A percentile compares a stretch with the other conserved stretches of the same genome.
These are phyloP conservation scores for Sparus aurata DNA, from an alignment of 2,797 vertebrate genomes.

Conservation along the genomic window DNA sequence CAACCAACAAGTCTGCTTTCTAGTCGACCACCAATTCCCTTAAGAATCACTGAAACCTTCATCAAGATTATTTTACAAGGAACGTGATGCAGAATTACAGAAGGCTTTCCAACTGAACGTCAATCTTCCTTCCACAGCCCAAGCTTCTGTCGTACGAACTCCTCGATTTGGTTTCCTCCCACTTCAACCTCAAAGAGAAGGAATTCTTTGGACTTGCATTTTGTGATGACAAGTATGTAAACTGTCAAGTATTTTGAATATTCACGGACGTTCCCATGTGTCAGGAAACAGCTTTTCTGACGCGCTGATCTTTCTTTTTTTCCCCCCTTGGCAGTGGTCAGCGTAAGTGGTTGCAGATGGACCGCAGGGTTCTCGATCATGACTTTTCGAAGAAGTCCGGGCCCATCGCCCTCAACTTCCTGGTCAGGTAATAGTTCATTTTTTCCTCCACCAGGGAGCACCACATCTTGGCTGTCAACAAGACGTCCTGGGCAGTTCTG, in stretches of 20 bases:
- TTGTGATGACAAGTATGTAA: constrained; percentile 94
- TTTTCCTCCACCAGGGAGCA: constrained; percentile 68
- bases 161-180: constrained; percentile 96
- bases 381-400: constrained; percentile 96
- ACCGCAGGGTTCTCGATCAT: constrained; percentile 96
- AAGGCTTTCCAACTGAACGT: background rate
- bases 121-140: constrained; percentile 86
- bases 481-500: background rate
- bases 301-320: background rate
- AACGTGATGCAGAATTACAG: constrained; percentile 4
- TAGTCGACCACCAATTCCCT: background rate
- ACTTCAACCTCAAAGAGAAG: constrained; percentile 99
- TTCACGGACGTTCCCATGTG: background rate
- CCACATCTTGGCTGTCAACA: constrained; percentile 27
- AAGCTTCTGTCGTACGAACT: constrained; percentile 97
- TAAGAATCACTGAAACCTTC: background rate
- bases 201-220: constrained; percentile 98
- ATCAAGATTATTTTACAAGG: background rate
- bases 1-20: too few species aligned
- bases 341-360: constrained; percentile 96
- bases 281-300: constrained; percentile 25
- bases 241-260: constrained; percentile 4
- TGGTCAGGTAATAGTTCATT: constrained; percentile 90
- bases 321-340: constrained; percentile 87
- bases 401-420: constrained; percentile 90